Evolutionary conservation across 2,113 vertebrate genomes (phyloP).

Genomic region (Excalfactoria chinensis): DNA sequence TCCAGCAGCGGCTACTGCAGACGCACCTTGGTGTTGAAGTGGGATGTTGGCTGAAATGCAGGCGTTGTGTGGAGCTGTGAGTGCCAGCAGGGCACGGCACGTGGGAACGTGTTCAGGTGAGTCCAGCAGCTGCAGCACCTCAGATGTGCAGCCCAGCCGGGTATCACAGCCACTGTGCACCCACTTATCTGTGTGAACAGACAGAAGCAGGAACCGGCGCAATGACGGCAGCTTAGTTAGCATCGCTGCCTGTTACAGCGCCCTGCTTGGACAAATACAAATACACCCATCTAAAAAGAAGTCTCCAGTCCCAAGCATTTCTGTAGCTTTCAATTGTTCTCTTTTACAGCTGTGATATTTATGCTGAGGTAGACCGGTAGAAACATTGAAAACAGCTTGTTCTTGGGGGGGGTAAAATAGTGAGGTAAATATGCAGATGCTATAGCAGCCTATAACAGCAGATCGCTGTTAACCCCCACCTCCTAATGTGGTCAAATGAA

Average conservation of each 20-base stretch:
- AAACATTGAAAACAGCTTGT: neutral
- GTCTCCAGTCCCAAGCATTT: neutral
- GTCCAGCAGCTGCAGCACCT: neutral
- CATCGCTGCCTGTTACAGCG: neutral
- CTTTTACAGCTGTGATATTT: neutral
- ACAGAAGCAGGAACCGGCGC: constrained; percentile 29
- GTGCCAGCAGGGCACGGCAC: neutral
- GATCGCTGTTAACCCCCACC: neutral
- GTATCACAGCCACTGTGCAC: too few species aligned
- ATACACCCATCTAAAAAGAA: neutral
- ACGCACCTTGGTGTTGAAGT: neutral
- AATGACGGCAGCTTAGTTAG: neutral
- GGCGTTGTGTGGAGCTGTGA: neutral
- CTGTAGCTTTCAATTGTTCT: neutral
- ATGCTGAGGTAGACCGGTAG: neutral
- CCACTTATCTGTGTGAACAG: neutral
- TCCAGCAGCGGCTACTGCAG: neutral
- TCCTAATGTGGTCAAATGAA: fast-evolving
- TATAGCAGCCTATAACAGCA: fast-evolving
- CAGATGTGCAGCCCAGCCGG: neutral
- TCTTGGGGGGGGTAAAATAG: neutral
- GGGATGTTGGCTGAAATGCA: neutral
- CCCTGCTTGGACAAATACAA: neutral
- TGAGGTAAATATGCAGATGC: neutral
- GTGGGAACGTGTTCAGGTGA: neutral